A percentile compares a stretch with the other conserved stretches of the same genome.
Evolutionary conservation across 35 echinoderm and acorn worm species (phyloP).

Genomic region (Antedon bifida): DNA sequence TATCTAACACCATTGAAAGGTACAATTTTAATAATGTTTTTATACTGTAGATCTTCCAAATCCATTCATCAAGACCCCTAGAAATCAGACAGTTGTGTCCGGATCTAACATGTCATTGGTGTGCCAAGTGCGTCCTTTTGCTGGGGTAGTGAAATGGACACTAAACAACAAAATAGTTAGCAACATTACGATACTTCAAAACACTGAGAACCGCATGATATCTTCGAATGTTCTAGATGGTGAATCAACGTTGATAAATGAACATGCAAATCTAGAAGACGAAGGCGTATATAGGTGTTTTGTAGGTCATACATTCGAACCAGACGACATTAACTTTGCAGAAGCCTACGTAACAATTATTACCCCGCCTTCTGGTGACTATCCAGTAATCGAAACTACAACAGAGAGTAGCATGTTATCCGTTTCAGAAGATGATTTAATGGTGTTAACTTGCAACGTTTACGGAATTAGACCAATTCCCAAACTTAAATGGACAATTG

Average conservation of each 20-base stretch:
- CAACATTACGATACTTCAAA: neutral
- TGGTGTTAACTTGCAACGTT: no score
- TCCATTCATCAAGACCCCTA: neutral
- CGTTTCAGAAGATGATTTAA: no score
- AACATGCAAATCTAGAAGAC: neutral
- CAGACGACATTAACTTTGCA: conserved; percentile 4
- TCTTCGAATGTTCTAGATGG: neutral
- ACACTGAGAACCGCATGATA: no score
- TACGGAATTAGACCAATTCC: no score
- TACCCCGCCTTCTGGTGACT: neutral
- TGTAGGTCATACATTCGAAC: conserved; percentile 7
- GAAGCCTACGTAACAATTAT: neutral
- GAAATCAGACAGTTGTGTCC: conserved; percentile 4
- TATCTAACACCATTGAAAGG: no score
- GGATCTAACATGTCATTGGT: neutral
- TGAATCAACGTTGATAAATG: neutral
- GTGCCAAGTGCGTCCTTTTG: neutral
- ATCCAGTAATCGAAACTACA: neutral
- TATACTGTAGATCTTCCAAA: conserved; percentile 11
- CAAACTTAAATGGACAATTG: no score
- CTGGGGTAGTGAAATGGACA: conserved; percentile 3
- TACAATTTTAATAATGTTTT: no score
- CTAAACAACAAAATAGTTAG: neutral
- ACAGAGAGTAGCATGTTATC: neutral
- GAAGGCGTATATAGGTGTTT: conserved; percentile 9